phyloP scores from a whole-genome alignment of 2,888 invertebrate species.

The Pyrochroa serraticornis region DNA sequence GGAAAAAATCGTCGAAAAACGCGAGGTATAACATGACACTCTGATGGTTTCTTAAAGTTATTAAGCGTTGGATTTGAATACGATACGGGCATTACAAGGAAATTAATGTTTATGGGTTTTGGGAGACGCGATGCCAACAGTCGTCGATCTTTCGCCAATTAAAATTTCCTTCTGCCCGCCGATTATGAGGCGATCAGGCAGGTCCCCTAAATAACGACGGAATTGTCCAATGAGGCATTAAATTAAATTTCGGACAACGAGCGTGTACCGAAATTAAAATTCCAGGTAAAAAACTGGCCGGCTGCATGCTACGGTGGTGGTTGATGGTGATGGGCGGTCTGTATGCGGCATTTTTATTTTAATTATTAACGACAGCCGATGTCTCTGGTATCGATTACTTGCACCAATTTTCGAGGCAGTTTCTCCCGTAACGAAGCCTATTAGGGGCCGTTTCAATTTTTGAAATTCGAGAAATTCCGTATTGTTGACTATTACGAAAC shows the following conservation, averaged over 20 bases:
- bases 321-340: slow-evolving; percentile 14
- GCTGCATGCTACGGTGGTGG: slow-evolving; percentile 2
- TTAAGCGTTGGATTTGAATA: slow-evolving; percentile 46
- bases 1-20: slow-evolving; percentile 14
- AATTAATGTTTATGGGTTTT: slow-evolving; percentile 34
- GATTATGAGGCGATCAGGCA: no score
- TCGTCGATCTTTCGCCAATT: slow-evolving; percentile 19
- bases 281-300: slow-evolving; percentile 18
- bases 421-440: slow-evolving; percentile 23
- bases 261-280: slow-evolving; percentile 21
- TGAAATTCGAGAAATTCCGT: slow-evolving; percentile 20
- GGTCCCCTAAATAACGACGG: slow-evolving; percentile 5
- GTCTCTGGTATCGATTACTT: slow-evolving; percentile 26
- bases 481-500: no score
- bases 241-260: slow-evolving; percentile 11
- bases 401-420: slow-evolving; percentile 16
- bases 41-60: slow-evolving; percentile 49
- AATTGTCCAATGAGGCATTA: slow-evolving; percentile 23
- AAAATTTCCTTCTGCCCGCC: slow-evolving; percentile 6
- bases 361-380: slow-evolving; percentile 23
- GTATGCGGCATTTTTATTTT: slow-evolving; percentile 20
- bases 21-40: slow-evolving; percentile 53
- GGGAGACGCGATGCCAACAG: slow-evolving; percentile 6
- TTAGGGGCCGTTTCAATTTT: slow-evolving; percentile 22
- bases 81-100: slow-evolving; percentile 44